Percentiles rank a stretch among this genome's conserved stretches.
phyloP scores from a whole-genome alignment of 2,888 invertebrate species.

The Aphodius granarius region DNA sequence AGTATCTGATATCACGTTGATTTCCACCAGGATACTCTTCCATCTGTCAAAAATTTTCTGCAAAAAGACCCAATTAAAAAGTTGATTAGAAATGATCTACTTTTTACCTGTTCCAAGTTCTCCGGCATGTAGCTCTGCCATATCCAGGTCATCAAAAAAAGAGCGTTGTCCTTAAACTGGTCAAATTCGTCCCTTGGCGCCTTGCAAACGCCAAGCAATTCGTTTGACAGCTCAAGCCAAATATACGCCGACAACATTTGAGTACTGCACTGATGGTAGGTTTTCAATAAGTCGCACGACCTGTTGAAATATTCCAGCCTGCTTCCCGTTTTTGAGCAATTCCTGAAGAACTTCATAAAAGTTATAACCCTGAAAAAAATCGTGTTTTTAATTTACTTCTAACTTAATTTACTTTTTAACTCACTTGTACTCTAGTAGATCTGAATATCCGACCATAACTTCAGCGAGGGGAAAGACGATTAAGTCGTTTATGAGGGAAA shows the following conservation, averaged over 20 bases:
- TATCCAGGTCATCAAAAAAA: conserved; percentile 22
- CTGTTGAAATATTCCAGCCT: conserved; percentile 21
- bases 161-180: conserved; percentile 12
- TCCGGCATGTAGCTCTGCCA: conserved; percentile 3
- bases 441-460: conserved; percentile 15
- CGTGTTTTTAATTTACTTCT: background rate
- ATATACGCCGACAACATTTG: conserved; percentile 16
- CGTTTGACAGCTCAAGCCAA: conserved; percentile 21
- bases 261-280: background rate
- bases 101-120: conserved; percentile 16
- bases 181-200: conserved; percentile 22
- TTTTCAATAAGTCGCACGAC: conserved; percentile 18
- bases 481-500: conserved; percentile 21
- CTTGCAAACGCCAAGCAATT: conserved; percentile 21
- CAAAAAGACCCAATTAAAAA: background rate
- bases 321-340: conserved; percentile 15
- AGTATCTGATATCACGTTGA: conserved; percentile 17
- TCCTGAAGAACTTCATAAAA: conserved; percentile 10
- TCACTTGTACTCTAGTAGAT: conserved; percentile 7
- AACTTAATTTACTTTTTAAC: background rate
- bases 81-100: background rate
- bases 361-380: conserved; percentile 18
- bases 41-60: conserved; percentile 20
- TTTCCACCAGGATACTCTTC: conserved; percentile 21
- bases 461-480: conserved; percentile 22